Percentiles rank a stretch among this genome's conserved stretches.
These are phyloP conservation scores for Benitochromis conjunctus DNA, from an alignment of 2,113 vertebrate species.

Conservation along the genomic window DNA sequence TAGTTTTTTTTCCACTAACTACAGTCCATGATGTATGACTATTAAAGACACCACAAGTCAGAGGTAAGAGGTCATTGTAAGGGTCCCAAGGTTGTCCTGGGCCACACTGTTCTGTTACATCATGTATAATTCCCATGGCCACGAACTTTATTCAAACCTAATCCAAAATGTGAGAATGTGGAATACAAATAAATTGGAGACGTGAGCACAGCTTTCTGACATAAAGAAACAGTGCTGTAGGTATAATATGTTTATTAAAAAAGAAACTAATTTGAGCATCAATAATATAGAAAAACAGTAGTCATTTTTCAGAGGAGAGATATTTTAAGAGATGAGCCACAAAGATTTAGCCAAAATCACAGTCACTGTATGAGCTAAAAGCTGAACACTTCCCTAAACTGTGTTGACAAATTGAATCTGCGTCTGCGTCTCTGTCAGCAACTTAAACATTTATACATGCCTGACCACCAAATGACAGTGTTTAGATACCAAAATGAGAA, in stretches of 20 bases:
- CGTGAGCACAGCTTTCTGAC: neutral
- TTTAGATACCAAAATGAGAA: constrained; percentile 37
- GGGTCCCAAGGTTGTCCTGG: neutral
- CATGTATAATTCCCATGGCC: constrained; percentile 1
- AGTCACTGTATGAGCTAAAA: neutral
- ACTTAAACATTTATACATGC: constrained; percentile 4
- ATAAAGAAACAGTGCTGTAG: neutral
- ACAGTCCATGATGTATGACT: constrained; percentile 6
- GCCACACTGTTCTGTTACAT: neutral
- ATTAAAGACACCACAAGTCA: neutral
- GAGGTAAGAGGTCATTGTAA: constrained; percentile 16
- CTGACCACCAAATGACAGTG: constrained; percentile 41
- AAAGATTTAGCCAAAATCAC: neutral
- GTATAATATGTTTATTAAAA: neutral
- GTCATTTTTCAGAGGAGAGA: neutral
- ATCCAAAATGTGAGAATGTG: neutral
- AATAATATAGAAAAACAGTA: neutral
- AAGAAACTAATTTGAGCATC: neutral
- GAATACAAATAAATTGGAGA: neutral
- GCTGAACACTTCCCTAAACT: neutral
- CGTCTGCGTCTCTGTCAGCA: neutral
- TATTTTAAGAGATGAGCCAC: neutral
- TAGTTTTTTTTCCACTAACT: neutral
- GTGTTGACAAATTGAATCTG: neutral
- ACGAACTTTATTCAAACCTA: neutral